phyloP scores from a whole-genome alignment of 1,140 invertebrate species.

The Aphelenchoides fujianensis region DNA sequence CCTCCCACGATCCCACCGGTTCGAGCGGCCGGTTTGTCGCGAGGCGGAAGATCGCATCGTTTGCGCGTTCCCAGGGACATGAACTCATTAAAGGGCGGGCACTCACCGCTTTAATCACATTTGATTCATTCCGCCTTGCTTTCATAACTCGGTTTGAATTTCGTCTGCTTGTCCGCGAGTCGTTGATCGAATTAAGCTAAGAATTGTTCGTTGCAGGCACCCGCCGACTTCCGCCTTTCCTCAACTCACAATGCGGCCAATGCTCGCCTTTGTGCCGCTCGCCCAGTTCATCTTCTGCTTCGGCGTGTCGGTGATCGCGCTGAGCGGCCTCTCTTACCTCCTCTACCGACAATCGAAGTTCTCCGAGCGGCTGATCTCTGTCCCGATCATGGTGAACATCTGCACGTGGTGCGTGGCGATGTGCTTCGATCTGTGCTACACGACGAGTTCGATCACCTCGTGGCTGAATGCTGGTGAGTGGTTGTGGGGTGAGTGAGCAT shows the following conservation, averaged over 20 bases:
- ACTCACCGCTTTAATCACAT: too few species aligned
- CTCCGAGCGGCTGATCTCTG: neutral
- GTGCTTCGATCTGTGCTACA: neutral
- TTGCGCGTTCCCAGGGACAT: too few species aligned
- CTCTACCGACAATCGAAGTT: neutral
- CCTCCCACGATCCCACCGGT: too few species aligned
- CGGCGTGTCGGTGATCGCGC: neutral
- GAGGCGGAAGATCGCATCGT: too few species aligned
- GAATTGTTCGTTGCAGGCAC: neutral
- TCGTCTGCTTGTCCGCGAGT: too few species aligned
- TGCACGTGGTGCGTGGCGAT: neutral
- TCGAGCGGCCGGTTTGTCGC: too few species aligned
- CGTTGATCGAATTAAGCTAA: neutral
- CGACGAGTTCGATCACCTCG: neutral
- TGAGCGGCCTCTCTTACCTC: neutral
- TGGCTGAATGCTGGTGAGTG: conserved; percentile 1
- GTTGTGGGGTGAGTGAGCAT: neutral
- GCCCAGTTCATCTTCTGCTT: neutral
- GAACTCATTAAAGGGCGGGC: too few species aligned
- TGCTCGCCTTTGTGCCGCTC: too few species aligned
- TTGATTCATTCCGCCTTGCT: too few species aligned
- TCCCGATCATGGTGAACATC: neutral
- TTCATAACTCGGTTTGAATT: too few species aligned
- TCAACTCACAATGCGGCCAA: too few species aligned
- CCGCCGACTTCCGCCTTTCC: neutral